phyloP scores from a whole-genome alignment of 2,113 vertebrate genomes.

The Corynorhinus townsendii region DNA sequence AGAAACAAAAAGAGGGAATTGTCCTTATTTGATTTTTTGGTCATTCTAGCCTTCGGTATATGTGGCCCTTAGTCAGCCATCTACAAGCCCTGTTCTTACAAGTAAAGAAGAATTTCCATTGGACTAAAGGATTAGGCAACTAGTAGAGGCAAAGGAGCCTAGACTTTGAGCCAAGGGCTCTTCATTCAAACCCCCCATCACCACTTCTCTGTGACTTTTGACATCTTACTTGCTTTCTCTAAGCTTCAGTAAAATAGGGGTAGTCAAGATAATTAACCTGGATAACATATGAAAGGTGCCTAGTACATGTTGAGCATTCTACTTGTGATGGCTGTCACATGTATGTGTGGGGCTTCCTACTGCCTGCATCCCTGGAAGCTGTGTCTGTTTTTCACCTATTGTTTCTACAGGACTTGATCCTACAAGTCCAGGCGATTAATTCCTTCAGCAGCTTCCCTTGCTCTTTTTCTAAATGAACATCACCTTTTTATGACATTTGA shows the following conservation, averaged over 20 bases:
- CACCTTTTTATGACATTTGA: background rate
- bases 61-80: background rate
- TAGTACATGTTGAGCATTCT: rapidly evolving
- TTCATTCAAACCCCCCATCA: background rate
- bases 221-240: background rate
- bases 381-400: background rate
- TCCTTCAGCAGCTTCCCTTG: background rate
- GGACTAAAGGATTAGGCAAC: background rate
- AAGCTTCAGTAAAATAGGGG: background rate
- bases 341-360: background rate
- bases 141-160: background rate
- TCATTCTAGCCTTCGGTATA: background rate
- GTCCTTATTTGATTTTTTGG: background rate
- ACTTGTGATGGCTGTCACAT: background rate
- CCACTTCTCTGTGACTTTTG: background rate
- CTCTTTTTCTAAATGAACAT: background rate
- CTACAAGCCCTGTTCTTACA: background rate
- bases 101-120: background rate
- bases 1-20: background rate
- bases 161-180: background rate
- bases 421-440: rapidly evolving
- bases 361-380: background rate
- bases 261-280: background rate
- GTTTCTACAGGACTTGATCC: background rate
- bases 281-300: background rate